These are phyloP conservation scores for Myripristis murdjan DNA, from an alignment of 2,797 vertebrate genomes.

Conservation along the genomic window DNA sequence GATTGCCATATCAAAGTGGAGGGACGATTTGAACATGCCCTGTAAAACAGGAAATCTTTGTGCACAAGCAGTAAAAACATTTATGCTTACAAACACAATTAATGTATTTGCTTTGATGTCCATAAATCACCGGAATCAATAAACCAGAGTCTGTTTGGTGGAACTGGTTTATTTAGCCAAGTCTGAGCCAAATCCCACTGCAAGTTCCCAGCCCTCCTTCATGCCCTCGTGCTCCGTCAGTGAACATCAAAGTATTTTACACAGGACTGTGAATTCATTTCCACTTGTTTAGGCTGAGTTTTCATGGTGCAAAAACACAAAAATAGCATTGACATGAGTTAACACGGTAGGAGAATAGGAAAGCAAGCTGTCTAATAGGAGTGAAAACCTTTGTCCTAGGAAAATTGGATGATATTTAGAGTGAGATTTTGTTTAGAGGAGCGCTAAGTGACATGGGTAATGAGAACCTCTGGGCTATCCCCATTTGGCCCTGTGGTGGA, in stretches of 20 bases:
- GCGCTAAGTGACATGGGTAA: neutral
- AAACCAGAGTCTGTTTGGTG: constrained; percentile 55
- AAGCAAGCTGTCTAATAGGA: too few species aligned
- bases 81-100: constrained; percentile 29
- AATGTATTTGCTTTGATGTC: constrained; percentile 26
- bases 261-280: constrained; percentile 27
- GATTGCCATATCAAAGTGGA: constrained; percentile 3
- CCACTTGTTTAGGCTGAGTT: constrained; percentile 5
- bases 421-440: neutral
- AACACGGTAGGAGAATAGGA: too few species aligned
- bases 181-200: constrained; percentile 46
- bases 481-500: constrained; percentile 31
- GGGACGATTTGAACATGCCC: constrained; percentile 24
- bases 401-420: neutral
- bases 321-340: too few species aligned
- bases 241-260: constrained; percentile 59
- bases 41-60: constrained; percentile 20
- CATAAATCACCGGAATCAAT: constrained; percentile 45
- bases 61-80: neutral
- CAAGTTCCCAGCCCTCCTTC: constrained; percentile 61
- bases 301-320: neutral
- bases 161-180: constrained; percentile 62
- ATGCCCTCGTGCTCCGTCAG: constrained; percentile 38
- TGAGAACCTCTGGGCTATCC: constrained; percentile 6
- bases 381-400: neutral